These are phyloP conservation scores for Luperina nickerlii DNA, from an alignment of 2,888 invertebrate genomes.

Conservation along the genomic window DNA sequence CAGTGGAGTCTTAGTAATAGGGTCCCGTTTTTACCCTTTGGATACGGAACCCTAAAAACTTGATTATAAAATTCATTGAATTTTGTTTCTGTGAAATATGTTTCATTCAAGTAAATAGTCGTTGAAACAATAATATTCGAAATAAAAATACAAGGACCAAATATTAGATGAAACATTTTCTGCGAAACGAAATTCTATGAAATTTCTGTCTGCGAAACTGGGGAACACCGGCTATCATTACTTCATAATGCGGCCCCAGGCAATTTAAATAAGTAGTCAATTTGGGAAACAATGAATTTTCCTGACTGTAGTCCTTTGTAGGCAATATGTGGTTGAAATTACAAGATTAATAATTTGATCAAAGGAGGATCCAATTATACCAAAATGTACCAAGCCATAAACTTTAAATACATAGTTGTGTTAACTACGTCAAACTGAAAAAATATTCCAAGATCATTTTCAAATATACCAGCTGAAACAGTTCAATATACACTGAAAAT, in stretches of 20 bases:
- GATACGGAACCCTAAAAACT: too few relatives aligned
- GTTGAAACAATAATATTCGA: too few relatives aligned
- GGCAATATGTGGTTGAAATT: background rate
- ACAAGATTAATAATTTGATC: conserved; percentile 1
- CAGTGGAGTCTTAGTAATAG: too few relatives aligned
- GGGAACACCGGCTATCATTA: too few relatives aligned
- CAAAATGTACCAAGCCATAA: background rate
- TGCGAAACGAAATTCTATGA: too few relatives aligned
- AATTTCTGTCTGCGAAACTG: too few relatives aligned
- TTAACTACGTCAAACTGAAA: conserved; percentile 9
- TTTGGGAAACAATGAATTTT: background rate
- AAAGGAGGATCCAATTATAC: background rate
- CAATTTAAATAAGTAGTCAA: background rate
- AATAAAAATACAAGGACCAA: too few relatives aligned
- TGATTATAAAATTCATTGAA: too few relatives aligned
- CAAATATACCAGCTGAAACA: background rate
- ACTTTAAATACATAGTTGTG: background rate
- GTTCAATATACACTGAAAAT: background rate
- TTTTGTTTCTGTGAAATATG: too few relatives aligned
- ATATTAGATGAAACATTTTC: too few relatives aligned
- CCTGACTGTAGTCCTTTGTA: background rate
- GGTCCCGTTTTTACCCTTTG: too few relatives aligned
- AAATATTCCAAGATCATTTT: background rate
- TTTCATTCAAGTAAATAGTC: too few relatives aligned
- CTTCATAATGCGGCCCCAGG: background rate